phyloP scores from a whole-genome alignment of 2,888 invertebrate species.

The Archips crataeganus region DNA sequence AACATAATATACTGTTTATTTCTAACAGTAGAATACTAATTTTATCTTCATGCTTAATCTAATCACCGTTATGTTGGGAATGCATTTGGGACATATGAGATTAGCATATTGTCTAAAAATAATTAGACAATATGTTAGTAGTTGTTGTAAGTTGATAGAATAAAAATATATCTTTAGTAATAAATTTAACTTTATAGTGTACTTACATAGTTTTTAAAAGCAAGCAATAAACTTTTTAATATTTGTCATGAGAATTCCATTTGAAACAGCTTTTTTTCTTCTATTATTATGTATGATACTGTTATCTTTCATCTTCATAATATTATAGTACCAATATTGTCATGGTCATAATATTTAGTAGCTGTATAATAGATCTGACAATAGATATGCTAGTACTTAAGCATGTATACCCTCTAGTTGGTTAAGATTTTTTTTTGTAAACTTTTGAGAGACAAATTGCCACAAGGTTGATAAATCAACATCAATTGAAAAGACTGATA shows the following conservation, averaged over 20 bases:
- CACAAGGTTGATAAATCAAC: constrained; percentile 82
- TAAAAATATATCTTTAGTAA: constrained; percentile 3
- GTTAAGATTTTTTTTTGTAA: constrained; percentile 69
- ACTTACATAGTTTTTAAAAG: neutral
- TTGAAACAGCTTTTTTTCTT: neutral
- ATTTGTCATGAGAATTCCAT: neutral
- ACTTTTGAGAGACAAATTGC: constrained; percentile 83
- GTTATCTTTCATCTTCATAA: constrained; percentile 8
- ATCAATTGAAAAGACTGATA: constrained; percentile 87
- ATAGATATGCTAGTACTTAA: constrained; percentile 67
- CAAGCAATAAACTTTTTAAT: constrained; percentile 5
- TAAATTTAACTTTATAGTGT: neutral
- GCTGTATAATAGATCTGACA: constrained; percentile 60
- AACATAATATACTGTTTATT: neutral
- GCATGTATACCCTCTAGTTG: constrained; percentile 48
- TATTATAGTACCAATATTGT: constrained; percentile 32
- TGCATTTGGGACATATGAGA: neutral
- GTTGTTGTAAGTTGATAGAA: neutral
- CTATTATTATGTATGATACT: constrained; percentile 5
- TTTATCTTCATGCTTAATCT: neutral
- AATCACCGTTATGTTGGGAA: neutral
- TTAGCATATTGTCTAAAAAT: neutral
- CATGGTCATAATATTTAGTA: constrained; percentile 47
- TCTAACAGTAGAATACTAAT: neutral
- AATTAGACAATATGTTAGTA: neutral